Percentiles rank a stretch among this genome's conserved stretches.
Evolutionary conservation across 2,888 invertebrate species (phyloP).

Genomic region (Melanchra persicariae): DNA sequence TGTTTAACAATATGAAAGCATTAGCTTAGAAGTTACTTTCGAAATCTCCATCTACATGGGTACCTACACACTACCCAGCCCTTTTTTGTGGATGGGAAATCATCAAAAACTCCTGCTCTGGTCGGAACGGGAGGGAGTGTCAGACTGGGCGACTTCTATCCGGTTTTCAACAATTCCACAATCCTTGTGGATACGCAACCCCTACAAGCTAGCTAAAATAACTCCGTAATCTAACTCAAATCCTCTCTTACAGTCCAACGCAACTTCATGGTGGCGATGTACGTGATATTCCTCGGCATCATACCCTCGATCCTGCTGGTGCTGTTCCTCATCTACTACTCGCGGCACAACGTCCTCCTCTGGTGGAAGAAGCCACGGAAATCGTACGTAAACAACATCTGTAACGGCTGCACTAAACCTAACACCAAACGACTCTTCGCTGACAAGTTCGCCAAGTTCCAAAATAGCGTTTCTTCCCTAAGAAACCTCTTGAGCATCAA

Average conservation of each 20-base stretch:
- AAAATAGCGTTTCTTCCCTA: slow-evolving; percentile 57
- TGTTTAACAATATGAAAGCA: too few species aligned
- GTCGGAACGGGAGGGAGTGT: too few species aligned
- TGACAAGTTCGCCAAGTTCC: slow-evolving; percentile 63
- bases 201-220: neutral
- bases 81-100: too few species aligned
- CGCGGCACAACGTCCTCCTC: slow-evolving; percentile 91
- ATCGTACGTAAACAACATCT: slow-evolving; percentile 85
- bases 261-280: slow-evolving; percentile 95
- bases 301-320: slow-evolving; percentile 93
- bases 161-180: too few species aligned
- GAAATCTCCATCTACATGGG: too few species aligned
- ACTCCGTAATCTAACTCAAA: neutral
- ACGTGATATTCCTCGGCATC: slow-evolving; percentile 96
- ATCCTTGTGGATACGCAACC: neutral
- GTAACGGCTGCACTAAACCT: slow-evolving; percentile 50
- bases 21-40: too few species aligned
- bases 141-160: too few species aligned
- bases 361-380: slow-evolving; percentile 89
- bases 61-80: too few species aligned
- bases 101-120: too few species aligned
- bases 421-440: slow-evolving; percentile 53
- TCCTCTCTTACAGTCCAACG: slow-evolving; percentile 91
- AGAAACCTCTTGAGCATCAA: slow-evolving; percentile 62
- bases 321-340: slow-evolving; percentile 94